These are phyloP conservation scores for Siderastrea radians DNA, from an alignment of 92 coral and sea anemone genomes.

Conservation along the genomic window DNA sequence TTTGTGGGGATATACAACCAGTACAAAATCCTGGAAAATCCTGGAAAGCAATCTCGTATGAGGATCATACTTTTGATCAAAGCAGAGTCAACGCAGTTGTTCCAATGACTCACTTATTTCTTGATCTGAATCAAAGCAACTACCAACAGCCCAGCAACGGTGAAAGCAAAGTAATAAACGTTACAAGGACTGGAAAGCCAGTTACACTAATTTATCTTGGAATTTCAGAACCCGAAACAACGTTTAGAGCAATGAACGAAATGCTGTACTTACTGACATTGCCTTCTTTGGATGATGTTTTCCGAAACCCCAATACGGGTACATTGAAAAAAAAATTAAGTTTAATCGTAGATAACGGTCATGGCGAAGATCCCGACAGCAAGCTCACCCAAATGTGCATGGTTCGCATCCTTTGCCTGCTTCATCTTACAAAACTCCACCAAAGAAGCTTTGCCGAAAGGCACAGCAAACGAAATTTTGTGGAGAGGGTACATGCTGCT, in stretches of 20 bases:
- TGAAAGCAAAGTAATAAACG: neutral
- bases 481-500: conserved; percentile 68
- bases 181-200: conserved; percentile 64
- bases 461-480: conserved; percentile 78
- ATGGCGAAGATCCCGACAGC: conserved; percentile 73
- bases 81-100: conserved; percentile 57
- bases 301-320: conserved; percentile 58
- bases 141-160: neutral
- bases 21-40: conserved; percentile 35
- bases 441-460: conserved; percentile 70
- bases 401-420: conserved; percentile 48
- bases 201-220: conserved; percentile 56
- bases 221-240: conserved; percentile 60
- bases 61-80: conserved; percentile 64
- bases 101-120: conserved; percentile 66
- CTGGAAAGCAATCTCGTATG: conserved; percentile 32
- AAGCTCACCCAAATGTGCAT: conserved; percentile 71
- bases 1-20: conserved; percentile 29
- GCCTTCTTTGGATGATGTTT: conserved; percentile 54
- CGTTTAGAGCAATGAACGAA: conserved; percentile 73
- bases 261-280: conserved; percentile 48
- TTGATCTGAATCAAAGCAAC: conserved; percentile 17
- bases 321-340: conserved; percentile 32
- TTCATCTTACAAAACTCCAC: conserved; percentile 33
- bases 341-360: conserved; percentile 72